Base-by-base conservation (phyloP, 2,113 vertebrate species). In the Barnardius zonarius region DNA sequence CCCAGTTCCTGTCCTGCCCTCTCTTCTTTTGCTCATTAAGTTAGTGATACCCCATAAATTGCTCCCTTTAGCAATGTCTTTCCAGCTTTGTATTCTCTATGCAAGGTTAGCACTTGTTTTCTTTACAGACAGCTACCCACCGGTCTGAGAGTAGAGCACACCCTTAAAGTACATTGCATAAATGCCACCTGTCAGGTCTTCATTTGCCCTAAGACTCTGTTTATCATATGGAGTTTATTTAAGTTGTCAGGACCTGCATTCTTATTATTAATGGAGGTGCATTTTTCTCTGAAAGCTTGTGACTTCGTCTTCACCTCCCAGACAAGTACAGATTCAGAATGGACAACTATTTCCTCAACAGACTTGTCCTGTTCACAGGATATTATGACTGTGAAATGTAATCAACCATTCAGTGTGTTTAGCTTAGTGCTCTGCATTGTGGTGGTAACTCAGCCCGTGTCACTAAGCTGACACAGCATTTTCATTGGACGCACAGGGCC, bases 231-330 rank as follows among this genome's bases (percentile, higher is more conserved):
- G 25, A 88, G 57, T 88, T 96, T 76, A 83, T 76, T 69, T 43
- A 66, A 68, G 43, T 89, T 93, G 75, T 93, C 70, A 55, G 35
- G 72, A 73, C 28, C 57, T 44, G 57, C n/a, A 18, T 84, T 78
- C 86, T 90, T 91, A 72, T 90, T 91, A 72, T 74, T 92, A 75
- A 88, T 76, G 55, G 84, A 83, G 54, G 35, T 95, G 61, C 57
- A 14, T 90, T 97, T 97, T 95, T 89, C 62, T 72, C 51, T 39
- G 91, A 85, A 75, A 86, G 49, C 24, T 31, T 4, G 2, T 75
- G 69, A 54, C 74, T 92, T 81, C 15, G 27, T 74, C 54, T 81
- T 87, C 73, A 89, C 41, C n/a, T 93, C 55, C 31, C 31, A 33
- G 37, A 44, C 6, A 27, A 89, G 69, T 49, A 37, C 41, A 79